phyloP scores from a whole-genome alignment of 2,888 invertebrate genomes.

The Troides helena region DNA sequence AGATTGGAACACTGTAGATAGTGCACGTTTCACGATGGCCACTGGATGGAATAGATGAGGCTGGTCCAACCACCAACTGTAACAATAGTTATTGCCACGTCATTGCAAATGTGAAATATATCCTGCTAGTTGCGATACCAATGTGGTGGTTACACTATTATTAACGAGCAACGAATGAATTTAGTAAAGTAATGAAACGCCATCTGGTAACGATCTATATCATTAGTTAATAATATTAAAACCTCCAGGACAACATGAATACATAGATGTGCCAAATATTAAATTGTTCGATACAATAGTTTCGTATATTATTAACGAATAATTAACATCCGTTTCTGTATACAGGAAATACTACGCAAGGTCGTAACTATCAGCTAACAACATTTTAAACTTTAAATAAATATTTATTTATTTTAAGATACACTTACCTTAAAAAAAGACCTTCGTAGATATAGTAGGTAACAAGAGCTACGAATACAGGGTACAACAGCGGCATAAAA shows the following conservation, averaged over 20 bases:
- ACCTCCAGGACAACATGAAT: no score
- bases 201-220: no score
- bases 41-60: slow-evolving; percentile 59
- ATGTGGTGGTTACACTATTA: not conserved
- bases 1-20: slow-evolving; percentile 45
- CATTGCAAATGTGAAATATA: not conserved
- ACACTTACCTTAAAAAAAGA: slow-evolving; percentile 60
- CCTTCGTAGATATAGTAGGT: slow-evolving; percentile 68
- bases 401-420: not conserved
- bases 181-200: no score
- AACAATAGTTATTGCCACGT: slow-evolving; percentile 11
- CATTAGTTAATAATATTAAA: no score
- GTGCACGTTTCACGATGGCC: slow-evolving; percentile 49
- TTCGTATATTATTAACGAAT: no score
- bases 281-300: no score
- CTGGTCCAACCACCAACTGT: slow-evolving; percentile 63
- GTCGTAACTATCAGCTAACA: not conserved
- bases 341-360: no score
- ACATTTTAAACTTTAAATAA: not conserved
- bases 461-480: slow-evolving; percentile 54
- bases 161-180: not conserved
- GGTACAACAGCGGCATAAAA: slow-evolving; percentile 66
- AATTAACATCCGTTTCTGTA: not conserved
- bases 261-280: no score
- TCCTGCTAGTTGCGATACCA: no score